Evolutionary conservation across 2,888 invertebrate genomes (phyloP).

Genomic region (Chalcosyrphus nemorum): DNA sequence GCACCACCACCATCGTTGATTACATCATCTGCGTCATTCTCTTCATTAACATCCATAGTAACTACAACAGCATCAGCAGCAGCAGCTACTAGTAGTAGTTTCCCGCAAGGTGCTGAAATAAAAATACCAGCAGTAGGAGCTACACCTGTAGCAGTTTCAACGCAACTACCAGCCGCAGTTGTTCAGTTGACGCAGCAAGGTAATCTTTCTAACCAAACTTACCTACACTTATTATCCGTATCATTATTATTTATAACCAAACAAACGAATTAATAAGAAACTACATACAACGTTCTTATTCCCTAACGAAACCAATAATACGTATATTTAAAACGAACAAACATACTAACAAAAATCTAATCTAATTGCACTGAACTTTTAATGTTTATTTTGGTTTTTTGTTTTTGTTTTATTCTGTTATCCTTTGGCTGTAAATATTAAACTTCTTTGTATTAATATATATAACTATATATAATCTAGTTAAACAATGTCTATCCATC

Average conservation of each 20-base stretch:
- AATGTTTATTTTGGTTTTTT: slow-evolving; percentile 45
- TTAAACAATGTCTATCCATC: slow-evolving; percentile 57
- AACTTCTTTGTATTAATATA: slow-evolving; percentile 56
- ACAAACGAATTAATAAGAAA: slow-evolving; percentile 16
- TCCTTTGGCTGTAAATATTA: slow-evolving; percentile 69
- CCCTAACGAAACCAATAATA: slow-evolving; percentile 57
- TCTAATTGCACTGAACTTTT: slow-evolving; percentile 64
- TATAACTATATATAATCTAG: slow-evolving; percentile 42
- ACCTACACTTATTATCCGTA: background rate
- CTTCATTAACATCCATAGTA: slow-evolving; percentile 31
- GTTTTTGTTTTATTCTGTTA: slow-evolving; percentile 7
- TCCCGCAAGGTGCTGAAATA: slow-evolving; percentile 83
- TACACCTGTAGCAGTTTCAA: slow-evolving; percentile 85
- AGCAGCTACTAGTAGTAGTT: slow-evolving; percentile 62
- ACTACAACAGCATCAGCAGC: slow-evolving; percentile 47
- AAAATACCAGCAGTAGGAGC: slow-evolving; percentile 85
- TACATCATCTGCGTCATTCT: slow-evolving; percentile 49
- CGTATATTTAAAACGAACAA: slow-evolving; percentile 30
- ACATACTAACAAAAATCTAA: slow-evolving; percentile 35
- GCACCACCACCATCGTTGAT: slow-evolving; percentile 61
- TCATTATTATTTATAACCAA: slow-evolving; percentile 40
- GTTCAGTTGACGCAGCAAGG: slow-evolving; percentile 85
- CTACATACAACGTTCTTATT: slow-evolving; percentile 16
- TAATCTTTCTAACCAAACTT: slow-evolving; percentile 77
- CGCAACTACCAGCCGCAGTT: slow-evolving; percentile 85